Evolutionary conservation across 2,888 invertebrate species (phyloP).

Genomic region (Leptinotarsa tumamoca): DNA sequence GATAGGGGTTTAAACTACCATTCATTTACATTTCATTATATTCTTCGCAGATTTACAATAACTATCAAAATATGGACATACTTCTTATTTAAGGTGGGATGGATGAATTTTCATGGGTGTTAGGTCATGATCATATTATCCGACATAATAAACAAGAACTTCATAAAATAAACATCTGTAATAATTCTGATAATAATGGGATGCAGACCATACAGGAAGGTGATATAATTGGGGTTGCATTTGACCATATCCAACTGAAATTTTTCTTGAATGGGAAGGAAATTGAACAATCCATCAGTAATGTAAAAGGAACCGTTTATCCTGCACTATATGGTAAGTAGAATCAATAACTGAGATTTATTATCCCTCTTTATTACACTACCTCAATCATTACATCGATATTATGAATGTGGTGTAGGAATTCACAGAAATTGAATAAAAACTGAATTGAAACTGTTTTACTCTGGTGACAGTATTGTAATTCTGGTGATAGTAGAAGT

Average conservation of each 20-base stretch:
- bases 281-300: slow-evolving; percentile 85
- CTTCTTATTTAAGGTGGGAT: slow-evolving; percentile 76
- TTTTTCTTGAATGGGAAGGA: slow-evolving; percentile 94
- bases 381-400: no score
- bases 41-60: background rate
- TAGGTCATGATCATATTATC: slow-evolving; percentile 90
- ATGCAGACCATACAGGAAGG: slow-evolving; percentile 85
- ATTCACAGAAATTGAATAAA: no score
- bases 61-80: background rate
- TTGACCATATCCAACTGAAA: slow-evolving; percentile 95
- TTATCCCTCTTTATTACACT: no score
- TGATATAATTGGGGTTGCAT: slow-evolving; percentile 93
- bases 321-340: slow-evolving; percentile 91
- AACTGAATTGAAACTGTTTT: no score
- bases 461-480: no score
- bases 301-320: slow-evolving; percentile 90
- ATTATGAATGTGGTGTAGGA: no score
- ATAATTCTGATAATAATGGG: slow-evolving; percentile 59
- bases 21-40: no score
- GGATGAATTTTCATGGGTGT: slow-evolving; percentile 92
- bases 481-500: no score
- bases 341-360: slow-evolving; percentile 5
- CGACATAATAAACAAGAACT: slow-evolving; percentile 86
- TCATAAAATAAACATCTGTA: slow-evolving; percentile 67
- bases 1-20: no score